Percentiles rank a stretch among this genome's conserved stretches.
Conservation (phyloP, 2,888 invertebrate genomes). For the Pandemis heparana region DNA sequence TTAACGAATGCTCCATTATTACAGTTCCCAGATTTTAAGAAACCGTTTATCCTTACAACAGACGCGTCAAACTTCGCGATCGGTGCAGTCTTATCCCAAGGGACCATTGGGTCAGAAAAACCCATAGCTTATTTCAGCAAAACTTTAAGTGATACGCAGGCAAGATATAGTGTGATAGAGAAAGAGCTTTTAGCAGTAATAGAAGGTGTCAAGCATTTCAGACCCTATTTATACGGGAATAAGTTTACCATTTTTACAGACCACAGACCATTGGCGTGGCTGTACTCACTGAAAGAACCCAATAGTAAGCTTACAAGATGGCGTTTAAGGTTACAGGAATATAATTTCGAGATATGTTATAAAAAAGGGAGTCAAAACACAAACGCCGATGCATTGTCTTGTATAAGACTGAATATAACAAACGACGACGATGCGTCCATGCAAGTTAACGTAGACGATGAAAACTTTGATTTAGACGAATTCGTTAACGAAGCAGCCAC, state of each 20-base stretch:
- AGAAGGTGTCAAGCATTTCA: slow-evolving; percentile 9
- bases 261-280: too few species aligned
- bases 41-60: too few species aligned
- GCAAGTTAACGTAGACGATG: slow-evolving; percentile 21
- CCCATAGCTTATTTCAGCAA: slow-evolving; percentile 13
- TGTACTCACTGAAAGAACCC: too few species aligned
- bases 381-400: too few species aligned
- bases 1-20: slow-evolving; percentile 54
- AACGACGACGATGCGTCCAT: neutral
- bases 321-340: too few species aligned
- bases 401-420: too few species aligned
- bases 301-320: too few species aligned
- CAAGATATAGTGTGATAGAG: slow-evolving; percentile 42
- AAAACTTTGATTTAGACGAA: neutral
- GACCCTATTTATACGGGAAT: too few species aligned
- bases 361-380: too few species aligned
- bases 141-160: slow-evolving; percentile 11
- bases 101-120: slow-evolving; percentile 40
- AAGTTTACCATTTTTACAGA: too few species aligned
- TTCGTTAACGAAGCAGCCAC: neutral
- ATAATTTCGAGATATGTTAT: too few species aligned
- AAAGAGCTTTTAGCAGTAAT: slow-evolving; percentile 40
- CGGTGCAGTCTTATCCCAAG: slow-evolving; percentile 43
- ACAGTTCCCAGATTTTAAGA: slow-evolving; percentile 57
- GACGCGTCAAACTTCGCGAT: slow-evolving; percentile 39